These are phyloP conservation scores for Crotalus tigris DNA, from an alignment of 2,113 vertebrate genomes.

Conservation along the genomic window DNA sequence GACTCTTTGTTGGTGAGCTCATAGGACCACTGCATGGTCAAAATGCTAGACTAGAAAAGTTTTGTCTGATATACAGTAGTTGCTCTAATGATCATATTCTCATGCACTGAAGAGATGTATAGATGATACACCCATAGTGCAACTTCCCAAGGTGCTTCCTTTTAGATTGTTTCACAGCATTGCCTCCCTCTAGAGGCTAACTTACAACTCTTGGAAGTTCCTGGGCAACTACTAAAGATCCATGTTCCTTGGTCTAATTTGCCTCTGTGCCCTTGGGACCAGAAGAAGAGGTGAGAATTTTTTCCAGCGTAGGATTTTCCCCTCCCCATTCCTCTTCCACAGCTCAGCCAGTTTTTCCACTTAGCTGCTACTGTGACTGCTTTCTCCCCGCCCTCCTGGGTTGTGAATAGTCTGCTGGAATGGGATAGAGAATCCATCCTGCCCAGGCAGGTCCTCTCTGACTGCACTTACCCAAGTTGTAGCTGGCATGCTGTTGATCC, in stretches of 20 bases:
- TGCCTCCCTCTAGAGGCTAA: neutral
- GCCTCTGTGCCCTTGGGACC: neutral
- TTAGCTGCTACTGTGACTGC: slow-evolving; percentile 41
- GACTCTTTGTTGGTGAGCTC: too few species aligned
- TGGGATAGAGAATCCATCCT: slow-evolving; percentile 55
- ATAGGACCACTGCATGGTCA: neutral
- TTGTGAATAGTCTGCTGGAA: slow-evolving; percentile 49
- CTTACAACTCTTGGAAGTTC: neutral
- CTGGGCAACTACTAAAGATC: neutral
- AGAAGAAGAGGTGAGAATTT: slow-evolving; percentile 18
- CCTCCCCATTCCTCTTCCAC: slow-evolving; percentile 41
- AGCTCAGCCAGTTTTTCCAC: slow-evolving; percentile 66
- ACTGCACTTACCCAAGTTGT: slow-evolving; percentile 44
- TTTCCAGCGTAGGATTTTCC: slow-evolving; percentile 25
- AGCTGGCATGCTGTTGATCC: slow-evolving; percentile 47
- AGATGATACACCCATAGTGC: neutral
- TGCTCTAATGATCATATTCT: neutral
- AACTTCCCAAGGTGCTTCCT: neutral
- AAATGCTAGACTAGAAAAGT: neutral
- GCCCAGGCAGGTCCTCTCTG: slow-evolving; percentile 46
- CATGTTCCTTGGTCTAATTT: neutral
- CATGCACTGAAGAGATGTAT: neutral
- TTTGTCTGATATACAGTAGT: neutral
- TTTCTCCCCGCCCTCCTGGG: slow-evolving; percentile 50
- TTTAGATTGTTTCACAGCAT: neutral